Conservation (phyloP, 2,888 invertebrate genomes). For the Teleiodes luculella region DNA sequence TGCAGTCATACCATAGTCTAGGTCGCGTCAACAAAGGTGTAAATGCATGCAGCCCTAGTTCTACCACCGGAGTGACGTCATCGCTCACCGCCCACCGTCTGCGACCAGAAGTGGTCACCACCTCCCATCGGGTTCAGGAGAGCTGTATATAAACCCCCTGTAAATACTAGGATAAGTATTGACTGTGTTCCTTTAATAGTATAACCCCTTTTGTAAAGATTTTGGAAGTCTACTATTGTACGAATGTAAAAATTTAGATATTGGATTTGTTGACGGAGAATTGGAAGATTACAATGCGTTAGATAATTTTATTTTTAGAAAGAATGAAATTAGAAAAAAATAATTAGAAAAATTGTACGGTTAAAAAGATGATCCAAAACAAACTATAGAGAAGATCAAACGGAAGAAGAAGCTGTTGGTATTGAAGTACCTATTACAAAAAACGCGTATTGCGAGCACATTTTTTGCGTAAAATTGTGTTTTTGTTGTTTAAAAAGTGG, state of each 20-base stretch:
- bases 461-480: too few species aligned
- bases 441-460: too few species aligned
- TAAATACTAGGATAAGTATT: conserved; percentile 22
- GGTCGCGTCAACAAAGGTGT: conserved; percentile 84
- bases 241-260: conserved; percentile 15
- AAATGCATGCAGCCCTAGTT: conserved; percentile 76
- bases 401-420: too few species aligned
- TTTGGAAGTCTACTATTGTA: conserved; percentile 21
- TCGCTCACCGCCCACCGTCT: conserved; percentile 88
- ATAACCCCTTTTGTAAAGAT: conserved; percentile 32
- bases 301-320: not conserved
- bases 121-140: conserved; percentile 92
- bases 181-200: conserved; percentile 40
- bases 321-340: too few species aligned
- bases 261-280: not conserved
- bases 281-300: not conserved
- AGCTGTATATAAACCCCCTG: conserved; percentile 87
- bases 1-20: conserved; percentile 88
- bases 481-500: too few species aligned
- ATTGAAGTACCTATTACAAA: too few species aligned
- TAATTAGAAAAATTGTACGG: too few species aligned
- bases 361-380: too few species aligned
- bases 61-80: conserved; percentile 81
- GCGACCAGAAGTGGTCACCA: conserved; percentile 91
- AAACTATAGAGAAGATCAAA: too few species aligned